These are phyloP conservation scores for Quadriops clusia DNA, from an alignment of 2,888 invertebrate species.

Conservation along the genomic window DNA sequence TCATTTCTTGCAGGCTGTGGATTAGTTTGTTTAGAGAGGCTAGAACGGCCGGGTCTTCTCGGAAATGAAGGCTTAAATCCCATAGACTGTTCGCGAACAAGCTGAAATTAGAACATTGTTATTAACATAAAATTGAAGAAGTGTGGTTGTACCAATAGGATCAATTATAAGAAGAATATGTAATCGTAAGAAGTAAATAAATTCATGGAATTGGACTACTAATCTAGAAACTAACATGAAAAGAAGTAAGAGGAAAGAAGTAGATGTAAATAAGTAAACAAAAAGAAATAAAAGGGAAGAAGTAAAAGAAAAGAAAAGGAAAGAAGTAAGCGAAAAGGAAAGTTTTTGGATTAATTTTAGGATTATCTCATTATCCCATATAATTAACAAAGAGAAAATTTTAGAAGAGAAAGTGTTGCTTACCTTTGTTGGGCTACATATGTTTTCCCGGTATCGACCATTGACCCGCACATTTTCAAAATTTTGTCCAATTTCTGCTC, in stretches of 20 bases:
- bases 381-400: background rate
- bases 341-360: background rate
- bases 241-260: too few species aligned
- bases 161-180: too few species aligned
- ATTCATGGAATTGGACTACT: too few species aligned
- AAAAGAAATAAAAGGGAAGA: too few species aligned
- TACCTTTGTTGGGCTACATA: slow-evolving; percentile 89
- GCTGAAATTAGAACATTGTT: slow-evolving; percentile 37
- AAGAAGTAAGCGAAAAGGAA: too few species aligned
- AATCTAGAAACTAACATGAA: too few species aligned
- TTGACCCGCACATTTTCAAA: slow-evolving; percentile 76
- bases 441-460: slow-evolving; percentile 86
- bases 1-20: slow-evolving; percentile 78
- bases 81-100: slow-evolving; percentile 77
- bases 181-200: too few species aligned
- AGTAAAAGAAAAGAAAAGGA: too few species aligned
- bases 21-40: slow-evolving; percentile 68
- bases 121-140: slow-evolving; percentile 2
- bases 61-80: slow-evolving; percentile 81
- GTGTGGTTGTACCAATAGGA: too few species aligned
- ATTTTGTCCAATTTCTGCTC: slow-evolving; percentile 86
- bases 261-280: too few species aligned
- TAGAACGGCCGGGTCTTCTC: slow-evolving; percentile 70
- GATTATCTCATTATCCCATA: background rate
- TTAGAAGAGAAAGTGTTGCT: slow-evolving; percentile 14